These are phyloP conservation scores for Hassar affinis DNA, from an alignment of 2,113 vertebrate species.

Conservation along the genomic window DNA sequence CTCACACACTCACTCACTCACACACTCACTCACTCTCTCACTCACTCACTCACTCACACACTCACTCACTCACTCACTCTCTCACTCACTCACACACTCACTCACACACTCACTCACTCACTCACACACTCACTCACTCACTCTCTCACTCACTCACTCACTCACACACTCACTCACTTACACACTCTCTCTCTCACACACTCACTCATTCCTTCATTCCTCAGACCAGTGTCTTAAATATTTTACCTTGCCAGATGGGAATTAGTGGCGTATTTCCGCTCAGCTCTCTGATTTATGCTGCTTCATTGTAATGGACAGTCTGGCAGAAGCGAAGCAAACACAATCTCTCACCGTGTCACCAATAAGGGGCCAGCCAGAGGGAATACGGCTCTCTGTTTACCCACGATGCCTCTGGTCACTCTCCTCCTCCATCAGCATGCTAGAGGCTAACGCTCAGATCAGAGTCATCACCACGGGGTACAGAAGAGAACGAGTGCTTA, in stretches of 20 bases:
- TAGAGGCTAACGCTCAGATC: neutral
- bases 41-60: too few species aligned
- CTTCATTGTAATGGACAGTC: conserved; percentile 46
- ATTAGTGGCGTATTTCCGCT: conserved; percentile 26
- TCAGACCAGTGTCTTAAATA: too few species aligned
- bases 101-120: too few species aligned
- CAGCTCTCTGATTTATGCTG: conserved; percentile 26
- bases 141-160: too few species aligned
- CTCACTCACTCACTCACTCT: too few species aligned
- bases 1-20: too few species aligned
- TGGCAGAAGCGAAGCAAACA: conserved; percentile 47
- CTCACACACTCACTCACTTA: too few species aligned
- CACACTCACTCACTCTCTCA: too few species aligned
- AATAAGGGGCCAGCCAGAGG: conserved; percentile 33
- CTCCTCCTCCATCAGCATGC: conserved; percentile 50
- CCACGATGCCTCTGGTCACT: conserved; percentile 38
- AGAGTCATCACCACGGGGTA: neutral
- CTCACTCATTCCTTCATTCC: too few species aligned
- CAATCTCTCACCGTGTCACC: conserved; percentile 41
- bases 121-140: too few species aligned
- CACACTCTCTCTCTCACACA: too few species aligned
- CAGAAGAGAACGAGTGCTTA: neutral
- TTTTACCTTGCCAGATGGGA: neutral
- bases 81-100: too few species aligned
- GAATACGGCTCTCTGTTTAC: conserved; percentile 50